Base-by-base conservation (phyloP, 2,113 vertebrate species). In the Agelaius phoeniceus region DNA sequence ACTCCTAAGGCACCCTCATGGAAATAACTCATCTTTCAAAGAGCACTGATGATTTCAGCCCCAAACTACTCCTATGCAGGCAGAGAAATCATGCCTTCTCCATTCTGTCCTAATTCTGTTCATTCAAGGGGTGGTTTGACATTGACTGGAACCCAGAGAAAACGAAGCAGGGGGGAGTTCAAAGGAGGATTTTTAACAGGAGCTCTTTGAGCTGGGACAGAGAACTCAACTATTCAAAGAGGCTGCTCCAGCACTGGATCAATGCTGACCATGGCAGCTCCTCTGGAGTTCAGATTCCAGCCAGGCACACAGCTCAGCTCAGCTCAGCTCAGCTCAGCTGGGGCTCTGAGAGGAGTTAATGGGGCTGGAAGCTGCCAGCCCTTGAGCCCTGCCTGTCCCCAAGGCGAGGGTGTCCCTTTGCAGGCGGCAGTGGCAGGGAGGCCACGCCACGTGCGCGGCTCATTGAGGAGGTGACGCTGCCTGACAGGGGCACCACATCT, bases 21-120 rank as follows among this genome's bases (percentile, higher is more conserved):
- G 72, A 90, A 94, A 92, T 77, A 96, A 81, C 52, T 84, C 57
- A 2, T 83, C 83, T 90, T 95, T 92, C 85, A 92, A 96, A 96
- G 57, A 90, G 57, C 65, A 9, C 54, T 5, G 13, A 82, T 19
- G 61, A 62, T 86, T 92, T 80, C 76, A 57, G 83, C 86, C 61
- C 69, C 80, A n/a, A 44, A 41, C 46, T 20, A 48, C 35, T 82
- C 35, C 67, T 30, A 1, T 23, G 63, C 15, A 77, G 71, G 82
- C 49, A 88, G 65, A 55, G 72, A 74, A 91, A 81, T 72, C 5
- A 3, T 4, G 23, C 48, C 72, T 55, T 91, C 44, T 48, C 10
- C 19, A 2, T 61, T 54, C 73, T 90, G 52, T 7, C 92, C 93
- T 86, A 59, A 51, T 88, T 90, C 83, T 84, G 61, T 52, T 96